These are phyloP conservation scores for Clitarchus hookeri DNA, from an alignment of 2,888 invertebrate genomes.

Conservation along the genomic window DNA sequence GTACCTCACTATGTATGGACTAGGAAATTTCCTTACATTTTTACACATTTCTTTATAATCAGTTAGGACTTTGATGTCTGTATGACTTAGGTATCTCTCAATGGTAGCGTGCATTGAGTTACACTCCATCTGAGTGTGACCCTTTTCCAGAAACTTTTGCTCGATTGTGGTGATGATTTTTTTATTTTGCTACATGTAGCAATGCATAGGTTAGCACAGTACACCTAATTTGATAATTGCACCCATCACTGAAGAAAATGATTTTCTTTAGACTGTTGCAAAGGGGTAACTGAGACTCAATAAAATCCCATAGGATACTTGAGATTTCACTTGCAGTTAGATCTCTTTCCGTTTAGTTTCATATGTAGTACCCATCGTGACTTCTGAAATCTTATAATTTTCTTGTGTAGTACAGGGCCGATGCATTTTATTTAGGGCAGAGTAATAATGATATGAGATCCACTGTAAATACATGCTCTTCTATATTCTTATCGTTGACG, in stretches of 20 bases:
- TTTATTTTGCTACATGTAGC: background rate
- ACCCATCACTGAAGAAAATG: conserved; percentile 16
- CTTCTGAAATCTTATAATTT: conserved; percentile 9
- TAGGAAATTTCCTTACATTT: conserved; percentile 11
- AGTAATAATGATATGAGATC: background rate
- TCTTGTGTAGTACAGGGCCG: conserved; percentile 4
- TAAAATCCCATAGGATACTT: background rate
- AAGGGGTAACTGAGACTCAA: conserved; percentile 5
- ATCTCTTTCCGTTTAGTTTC: background rate
- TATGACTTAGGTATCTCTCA: background rate
- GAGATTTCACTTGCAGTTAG: conserved; percentile 5
- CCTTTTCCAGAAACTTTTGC: background rate
- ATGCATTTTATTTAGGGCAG: conserved; percentile 18
- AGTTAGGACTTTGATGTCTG: background rate
- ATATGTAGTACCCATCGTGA: conserved; percentile 3
- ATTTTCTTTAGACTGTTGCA: background rate
- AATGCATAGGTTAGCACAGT: background rate
- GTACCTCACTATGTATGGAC: background rate
- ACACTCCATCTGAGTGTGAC: background rate
- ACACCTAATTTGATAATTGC: conserved; percentile 5
- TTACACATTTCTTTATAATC: conserved; percentile 7
- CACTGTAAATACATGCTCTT: conserved; percentile 15
- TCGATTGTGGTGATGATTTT: background rate
- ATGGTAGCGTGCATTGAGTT: conserved; percentile 12
- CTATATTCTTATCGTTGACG: background rate